Evolutionary conservation across 2,113 vertebrate species (phyloP).

Genomic region (Rousettus leschenaultii): DNA sequence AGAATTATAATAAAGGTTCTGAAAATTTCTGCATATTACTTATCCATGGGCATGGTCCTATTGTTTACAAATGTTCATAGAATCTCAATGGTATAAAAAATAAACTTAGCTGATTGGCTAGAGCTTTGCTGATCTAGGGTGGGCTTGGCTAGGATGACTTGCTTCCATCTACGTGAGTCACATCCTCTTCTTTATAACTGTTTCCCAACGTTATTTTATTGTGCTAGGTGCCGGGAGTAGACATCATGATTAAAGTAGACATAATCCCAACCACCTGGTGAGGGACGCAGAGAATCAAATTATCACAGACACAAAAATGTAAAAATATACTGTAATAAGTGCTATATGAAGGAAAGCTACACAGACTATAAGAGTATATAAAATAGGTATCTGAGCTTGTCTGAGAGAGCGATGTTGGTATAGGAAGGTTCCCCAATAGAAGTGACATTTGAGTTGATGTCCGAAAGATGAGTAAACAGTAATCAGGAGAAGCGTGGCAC

Average conservation of each 20-base stretch:
- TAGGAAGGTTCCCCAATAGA: neutral
- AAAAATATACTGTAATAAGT: neutral
- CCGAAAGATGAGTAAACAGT: neutral
- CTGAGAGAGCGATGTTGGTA: neutral
- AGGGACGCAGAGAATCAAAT: neutral
- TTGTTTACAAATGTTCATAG: neutral
- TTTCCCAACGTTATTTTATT: neutral
- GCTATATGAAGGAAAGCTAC: neutral
- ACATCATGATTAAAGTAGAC: neutral
- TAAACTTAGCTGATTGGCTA: neutral
- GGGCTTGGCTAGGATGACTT: neutral
- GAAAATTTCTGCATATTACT: neutral
- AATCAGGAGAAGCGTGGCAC: neutral
- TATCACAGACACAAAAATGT: neutral
- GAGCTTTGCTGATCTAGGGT: neutral
- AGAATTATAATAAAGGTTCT: neutral
- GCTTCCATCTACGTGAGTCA: neutral
- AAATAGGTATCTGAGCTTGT: neutral
- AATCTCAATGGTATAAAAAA: neutral
- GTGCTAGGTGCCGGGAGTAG: neutral
- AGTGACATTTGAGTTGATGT: neutral
- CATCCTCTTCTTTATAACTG: neutral
- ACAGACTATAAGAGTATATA: neutral
- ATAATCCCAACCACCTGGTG: neutral
- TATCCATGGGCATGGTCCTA: neutral